phyloP scores from a whole-genome alignment of 2,888 invertebrate species.

The Trissolcus brochymenae region DNA sequence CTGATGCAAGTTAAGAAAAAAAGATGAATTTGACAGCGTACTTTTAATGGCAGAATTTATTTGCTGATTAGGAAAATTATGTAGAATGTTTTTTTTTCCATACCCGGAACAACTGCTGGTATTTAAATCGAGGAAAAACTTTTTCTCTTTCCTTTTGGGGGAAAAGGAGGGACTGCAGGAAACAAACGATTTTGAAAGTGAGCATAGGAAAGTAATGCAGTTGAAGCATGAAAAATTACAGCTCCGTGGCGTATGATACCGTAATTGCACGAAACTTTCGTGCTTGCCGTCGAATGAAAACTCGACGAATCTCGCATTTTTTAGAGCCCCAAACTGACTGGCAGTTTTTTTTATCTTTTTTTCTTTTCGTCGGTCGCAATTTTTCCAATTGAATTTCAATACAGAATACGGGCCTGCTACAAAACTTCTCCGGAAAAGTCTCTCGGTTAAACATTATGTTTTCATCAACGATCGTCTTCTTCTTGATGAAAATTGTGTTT shows the following conservation, averaged over 20 bases:
- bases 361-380: background rate
- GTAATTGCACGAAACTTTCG: slow-evolving; percentile 57
- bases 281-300: slow-evolving; percentile 43
- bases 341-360: slow-evolving; percentile 2
- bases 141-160: background rate
- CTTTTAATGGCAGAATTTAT: background rate
- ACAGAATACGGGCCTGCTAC: too few species aligned
- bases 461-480: too few species aligned
- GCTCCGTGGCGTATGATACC: slow-evolving; percentile 35
- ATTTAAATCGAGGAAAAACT: too few species aligned
- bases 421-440: too few species aligned
- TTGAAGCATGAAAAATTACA: slow-evolving; percentile 57
- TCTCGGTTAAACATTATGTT: too few species aligned
- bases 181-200: slow-evolving; percentile 54
- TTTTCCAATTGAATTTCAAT: too few species aligned
- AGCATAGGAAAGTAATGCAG: slow-evolving; percentile 55
- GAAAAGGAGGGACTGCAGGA: slow-evolving; percentile 37
- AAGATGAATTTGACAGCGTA: too few species aligned
- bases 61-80: background rate
- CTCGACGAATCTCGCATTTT: slow-evolving; percentile 20
- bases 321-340: slow-evolving; percentile 6
- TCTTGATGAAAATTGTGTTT: too few species aligned
- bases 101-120: too few species aligned
- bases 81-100: too few species aligned
- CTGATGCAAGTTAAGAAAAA: too few species aligned